A percentile compares a stretch with the other conserved stretches of the same genome.
These are phyloP conservation scores for Cremastobaeus sp. DNA, from an alignment of 2,888 invertebrate genomes.

Conservation along the genomic window DNA sequence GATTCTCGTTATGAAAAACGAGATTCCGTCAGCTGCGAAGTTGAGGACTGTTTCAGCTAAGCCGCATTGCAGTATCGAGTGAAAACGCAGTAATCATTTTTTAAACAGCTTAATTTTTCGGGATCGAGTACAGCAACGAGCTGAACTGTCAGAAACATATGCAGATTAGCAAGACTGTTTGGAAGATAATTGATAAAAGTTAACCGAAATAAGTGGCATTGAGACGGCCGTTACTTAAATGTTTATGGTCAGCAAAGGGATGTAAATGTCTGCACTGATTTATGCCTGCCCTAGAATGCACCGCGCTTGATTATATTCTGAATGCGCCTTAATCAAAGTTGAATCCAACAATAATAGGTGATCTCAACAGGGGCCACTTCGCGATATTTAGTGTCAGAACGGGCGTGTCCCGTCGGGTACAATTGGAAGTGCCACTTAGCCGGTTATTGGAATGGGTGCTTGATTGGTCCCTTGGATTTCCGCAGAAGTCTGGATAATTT, in stretches of 20 bases:
- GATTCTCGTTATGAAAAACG: conserved; percentile 26
- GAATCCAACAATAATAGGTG: conserved; percentile 18
- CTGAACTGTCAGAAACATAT: too few relatives aligned
- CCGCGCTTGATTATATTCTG: conserved; percentile 4
- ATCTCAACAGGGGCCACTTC: conserved; percentile 29
- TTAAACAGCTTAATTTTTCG: too few relatives aligned
- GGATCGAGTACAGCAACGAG: too few relatives aligned
- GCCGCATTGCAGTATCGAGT: conserved; percentile 14
- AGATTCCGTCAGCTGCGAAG: conserved; percentile 7
- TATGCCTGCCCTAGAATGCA: too few relatives aligned
- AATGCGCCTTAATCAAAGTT: conserved; percentile 8
- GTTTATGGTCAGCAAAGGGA: too few relatives aligned
- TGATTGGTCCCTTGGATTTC: conserved; percentile 33
- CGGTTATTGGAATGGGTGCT: conserved; percentile 29
- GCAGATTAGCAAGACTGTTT: too few relatives aligned
- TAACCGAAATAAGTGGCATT: too few relatives aligned
- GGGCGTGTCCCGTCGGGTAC: conserved; percentile 12
- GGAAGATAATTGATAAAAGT: too few relatives aligned
- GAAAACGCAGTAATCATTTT: too few relatives aligned
- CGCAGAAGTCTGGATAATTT: conserved; percentile 16
- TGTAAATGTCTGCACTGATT: too few relatives aligned
- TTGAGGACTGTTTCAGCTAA: conserved; percentile 18
- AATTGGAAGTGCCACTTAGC: conserved; percentile 32
- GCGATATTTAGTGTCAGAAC: conserved; percentile 20
- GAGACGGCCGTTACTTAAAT: too few relatives aligned